Base-by-base conservation (phyloP, 2,797 vertebrate species). In the Scolopax bukidnonensis region DNA sequence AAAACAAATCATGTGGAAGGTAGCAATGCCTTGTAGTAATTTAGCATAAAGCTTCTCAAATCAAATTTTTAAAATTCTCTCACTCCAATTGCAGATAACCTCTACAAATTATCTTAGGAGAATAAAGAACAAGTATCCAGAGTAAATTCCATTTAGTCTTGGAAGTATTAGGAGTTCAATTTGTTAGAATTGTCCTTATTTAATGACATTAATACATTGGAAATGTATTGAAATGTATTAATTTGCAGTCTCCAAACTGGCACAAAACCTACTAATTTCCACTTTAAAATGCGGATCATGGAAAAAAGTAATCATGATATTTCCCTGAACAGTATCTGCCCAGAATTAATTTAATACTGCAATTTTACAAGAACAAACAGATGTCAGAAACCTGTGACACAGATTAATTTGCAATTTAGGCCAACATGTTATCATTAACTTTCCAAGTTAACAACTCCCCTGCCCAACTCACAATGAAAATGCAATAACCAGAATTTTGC, bases 301-400 rank as follows among this genome's bases (percentile, higher is more conserved):
- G 43, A 78, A 91, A 89, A 96, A 94, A 87, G 77, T 83, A 94
- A 94, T 77, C n/a, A 47, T 33, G 33, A 56, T 86, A 90, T 89
- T 97, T 83, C 73, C 93, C 68, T 82, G 89, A 93, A 85, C 84
- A 84, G 73, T 93, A 90, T 87, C 64, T 94, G 59, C 40, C 89
- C 47, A 95, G 69, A 69, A 95, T 95, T 95, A 65, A 97, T 84
- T 96, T 85, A 85, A 88, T 88, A 65, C 27, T 92, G 54, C 93
- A 92, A 81, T 95, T 96, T 96, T 93, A 95, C 67, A 92, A 91
- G 80, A 98, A 81, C 80, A 97, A 95, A 93, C 45, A 92, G 47
- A 95, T 68, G 81, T 91, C 80, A 97, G 33, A 96, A 97, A 96
- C 38, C 86, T 88, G 53, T 91, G 70, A 95, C 54, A 90, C 36